Percentiles rank a stretch among this genome's conserved stretches.
phyloP scores from a whole-genome alignment of 2,797 vertebrate species.

The Monodelphis domestica region DNA sequence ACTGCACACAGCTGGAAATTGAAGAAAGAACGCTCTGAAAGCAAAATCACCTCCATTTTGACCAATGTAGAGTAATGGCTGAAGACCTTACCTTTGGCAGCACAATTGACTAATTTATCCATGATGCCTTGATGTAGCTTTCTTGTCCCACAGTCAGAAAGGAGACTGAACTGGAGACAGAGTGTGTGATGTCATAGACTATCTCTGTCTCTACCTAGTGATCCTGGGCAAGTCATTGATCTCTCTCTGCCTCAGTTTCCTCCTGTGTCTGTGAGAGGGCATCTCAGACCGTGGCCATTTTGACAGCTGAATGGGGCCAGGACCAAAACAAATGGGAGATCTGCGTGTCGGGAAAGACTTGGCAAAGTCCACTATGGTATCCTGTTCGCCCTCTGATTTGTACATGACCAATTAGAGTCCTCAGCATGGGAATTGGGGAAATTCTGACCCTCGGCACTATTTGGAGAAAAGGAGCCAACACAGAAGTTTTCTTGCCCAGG shows the following conservation, averaged over 20 bases:
- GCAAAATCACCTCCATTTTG: not conserved
- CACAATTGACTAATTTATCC: not conserved
- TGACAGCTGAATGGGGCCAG: not conserved
- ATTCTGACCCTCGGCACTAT: not conserved
- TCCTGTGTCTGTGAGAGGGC: not conserved
- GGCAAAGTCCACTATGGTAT: not conserved
- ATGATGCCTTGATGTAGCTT: not conserved
- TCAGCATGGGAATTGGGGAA: not conserved
- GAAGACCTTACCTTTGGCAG: not conserved
- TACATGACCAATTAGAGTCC: not conserved
- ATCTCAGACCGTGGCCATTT: not conserved
- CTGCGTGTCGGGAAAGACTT: not conserved
- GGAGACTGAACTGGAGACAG: not conserved
- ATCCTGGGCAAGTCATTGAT: not conserved
- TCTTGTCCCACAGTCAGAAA: not conserved
- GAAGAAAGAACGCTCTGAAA: not conserved
- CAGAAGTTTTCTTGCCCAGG: not conserved
- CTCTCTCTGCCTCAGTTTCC: not conserved
- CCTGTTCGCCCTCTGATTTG: not conserved
- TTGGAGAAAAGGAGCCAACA: not conserved
- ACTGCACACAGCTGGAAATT: not conserved
- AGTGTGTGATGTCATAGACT: not conserved
- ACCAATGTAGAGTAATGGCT: accelerated
- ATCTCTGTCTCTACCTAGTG: not conserved
- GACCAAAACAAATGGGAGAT: not conserved